Percentiles rank a stretch among this genome's conserved stretches.
Conservation (phyloP, 2,888 invertebrate species). For the Aphelenchoides bicaudatus region DNA sequence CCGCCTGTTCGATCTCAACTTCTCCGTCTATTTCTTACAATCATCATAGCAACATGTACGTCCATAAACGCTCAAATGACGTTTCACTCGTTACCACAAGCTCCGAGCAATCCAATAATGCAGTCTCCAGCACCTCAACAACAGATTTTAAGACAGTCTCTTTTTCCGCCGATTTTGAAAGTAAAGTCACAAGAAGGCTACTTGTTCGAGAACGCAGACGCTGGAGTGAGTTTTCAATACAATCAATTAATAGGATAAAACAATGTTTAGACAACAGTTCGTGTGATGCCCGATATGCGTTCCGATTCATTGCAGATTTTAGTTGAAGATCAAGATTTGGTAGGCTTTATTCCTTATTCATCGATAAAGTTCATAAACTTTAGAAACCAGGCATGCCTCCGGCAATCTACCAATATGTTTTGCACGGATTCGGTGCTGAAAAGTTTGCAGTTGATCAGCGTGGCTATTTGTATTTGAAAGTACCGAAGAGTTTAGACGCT, state of each 20-base stretch:
- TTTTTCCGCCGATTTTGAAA: conserved; percentile 32
- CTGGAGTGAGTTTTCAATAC: too few species aligned
- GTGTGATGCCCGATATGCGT: conserved; percentile 44
- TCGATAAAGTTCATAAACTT: conserved; percentile 21
- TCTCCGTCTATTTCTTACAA: too few species aligned
- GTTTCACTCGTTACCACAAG: background rate
- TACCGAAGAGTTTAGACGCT: conserved; percentile 48
- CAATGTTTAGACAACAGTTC: conserved; percentile 58
- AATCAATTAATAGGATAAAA: too few species aligned
- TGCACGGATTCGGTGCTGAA: conserved; percentile 58
- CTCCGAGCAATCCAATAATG: background rate
- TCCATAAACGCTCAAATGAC: too few species aligned
- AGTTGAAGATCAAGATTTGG: conserved; percentile 59
- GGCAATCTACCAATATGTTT: conserved; percentile 60
- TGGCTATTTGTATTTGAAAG: conserved; percentile 59
- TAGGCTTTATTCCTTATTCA: conserved; percentile 28
- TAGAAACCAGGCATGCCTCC: conserved; percentile 61
- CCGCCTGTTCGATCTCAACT: too few species aligned
- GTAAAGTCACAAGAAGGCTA: conserved; percentile 55
- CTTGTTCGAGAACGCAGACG: conserved; percentile 51
- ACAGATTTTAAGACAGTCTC: conserved; percentile 22
- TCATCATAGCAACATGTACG: too few species aligned
- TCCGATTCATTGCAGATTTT: conserved; percentile 56
- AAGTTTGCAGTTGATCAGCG: conserved; percentile 60
- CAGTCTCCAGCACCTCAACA: background rate